phyloP scores from a whole-genome alignment of 2,888 invertebrate species.

The Corythucha ciliata region DNA sequence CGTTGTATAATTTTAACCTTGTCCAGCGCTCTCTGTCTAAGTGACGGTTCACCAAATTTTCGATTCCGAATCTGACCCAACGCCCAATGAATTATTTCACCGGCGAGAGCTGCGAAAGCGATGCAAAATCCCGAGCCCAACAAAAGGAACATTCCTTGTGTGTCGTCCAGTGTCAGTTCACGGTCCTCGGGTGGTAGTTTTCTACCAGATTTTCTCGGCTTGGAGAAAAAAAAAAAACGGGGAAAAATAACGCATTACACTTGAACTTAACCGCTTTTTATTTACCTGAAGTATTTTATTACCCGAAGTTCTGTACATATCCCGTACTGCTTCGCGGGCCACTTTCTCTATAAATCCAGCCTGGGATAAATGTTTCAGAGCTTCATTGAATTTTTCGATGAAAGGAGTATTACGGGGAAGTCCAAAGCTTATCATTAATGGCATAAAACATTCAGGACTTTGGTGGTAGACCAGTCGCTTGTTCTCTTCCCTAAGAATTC shows the following conservation, averaged over 20 bases:
- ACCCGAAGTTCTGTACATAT: slow-evolving; percentile 52
- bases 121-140: slow-evolving; percentile 59
- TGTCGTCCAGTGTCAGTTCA: slow-evolving; percentile 66
- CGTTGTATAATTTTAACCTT: slow-evolving; percentile 9
- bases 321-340: slow-evolving; percentile 60
- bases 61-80: not conserved
- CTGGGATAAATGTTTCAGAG: slow-evolving; percentile 54
- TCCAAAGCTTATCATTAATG: slow-evolving; percentile 56
- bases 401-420: slow-evolving; percentile 58
- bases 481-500: slow-evolving; percentile 39
- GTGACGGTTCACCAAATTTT: slow-evolving; percentile 15
- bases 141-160: slow-evolving; percentile 71
- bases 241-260: not conserved
- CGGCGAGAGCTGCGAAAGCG: slow-evolving; percentile 52
- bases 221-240: too few species aligned
- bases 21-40: slow-evolving; percentile 10
- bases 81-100: slow-evolving; percentile 44
- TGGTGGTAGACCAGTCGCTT: slow-evolving; percentile 49
- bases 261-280: not conserved
- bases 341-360: slow-evolving; percentile 60
- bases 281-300: slow-evolving; percentile 56
- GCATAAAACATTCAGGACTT: slow-evolving; percentile 63
- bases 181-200: slow-evolving; percentile 45
- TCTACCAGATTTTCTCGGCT: too few species aligned
- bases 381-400: slow-evolving; percentile 50